phyloP scores from a whole-genome alignment of 2,888 invertebrate species.

The Ganaspis brasiliensis region DNA sequence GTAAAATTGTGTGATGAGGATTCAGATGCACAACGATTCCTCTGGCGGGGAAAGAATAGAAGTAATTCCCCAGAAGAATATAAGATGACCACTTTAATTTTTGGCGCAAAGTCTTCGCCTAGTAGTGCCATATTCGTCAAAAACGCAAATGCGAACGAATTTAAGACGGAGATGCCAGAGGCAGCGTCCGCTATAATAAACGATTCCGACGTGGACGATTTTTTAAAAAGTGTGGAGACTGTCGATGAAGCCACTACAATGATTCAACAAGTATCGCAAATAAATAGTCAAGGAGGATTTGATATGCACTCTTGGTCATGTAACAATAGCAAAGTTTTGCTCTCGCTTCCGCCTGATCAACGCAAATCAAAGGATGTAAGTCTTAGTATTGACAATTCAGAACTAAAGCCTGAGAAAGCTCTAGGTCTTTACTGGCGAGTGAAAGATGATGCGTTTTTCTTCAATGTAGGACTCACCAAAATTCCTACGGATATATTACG shows the following conservation, averaged over 20 bases:
- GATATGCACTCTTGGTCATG: no score
- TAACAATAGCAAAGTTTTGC: no score
- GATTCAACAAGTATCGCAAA: no score
- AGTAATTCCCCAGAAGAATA: not conserved
- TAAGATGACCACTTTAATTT: constrained; percentile 8
- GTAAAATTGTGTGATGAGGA: not conserved
- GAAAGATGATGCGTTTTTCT: not conserved
- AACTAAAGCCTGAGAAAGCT: no score
- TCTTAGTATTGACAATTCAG: no score
- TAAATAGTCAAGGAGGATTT: no score
- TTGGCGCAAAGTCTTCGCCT: constrained; percentile 28
- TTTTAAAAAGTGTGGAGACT: constrained; percentile 64
- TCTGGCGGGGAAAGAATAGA: constrained; percentile 38
- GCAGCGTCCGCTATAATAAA: constrained; percentile 28
- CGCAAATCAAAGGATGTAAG: no score
- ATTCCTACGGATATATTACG: not conserved
- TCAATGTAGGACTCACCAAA: not conserved
- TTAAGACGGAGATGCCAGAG: not conserved
- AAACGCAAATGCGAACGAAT: constrained; percentile 16
- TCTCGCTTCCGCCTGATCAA: no score
- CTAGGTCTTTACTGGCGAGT: not conserved
- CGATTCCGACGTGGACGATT: constrained; percentile 68
- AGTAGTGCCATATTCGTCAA: constrained; percentile 35
- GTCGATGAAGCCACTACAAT: constrained; percentile 50
- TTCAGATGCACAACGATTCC: constrained; percentile 26